A percentile compares a stretch with the other conserved stretches of the same genome.
Evolutionary conservation across 1,140 invertebrate species (phyloP).

Genomic region (Brachionus asplanchnoidis): DNA sequence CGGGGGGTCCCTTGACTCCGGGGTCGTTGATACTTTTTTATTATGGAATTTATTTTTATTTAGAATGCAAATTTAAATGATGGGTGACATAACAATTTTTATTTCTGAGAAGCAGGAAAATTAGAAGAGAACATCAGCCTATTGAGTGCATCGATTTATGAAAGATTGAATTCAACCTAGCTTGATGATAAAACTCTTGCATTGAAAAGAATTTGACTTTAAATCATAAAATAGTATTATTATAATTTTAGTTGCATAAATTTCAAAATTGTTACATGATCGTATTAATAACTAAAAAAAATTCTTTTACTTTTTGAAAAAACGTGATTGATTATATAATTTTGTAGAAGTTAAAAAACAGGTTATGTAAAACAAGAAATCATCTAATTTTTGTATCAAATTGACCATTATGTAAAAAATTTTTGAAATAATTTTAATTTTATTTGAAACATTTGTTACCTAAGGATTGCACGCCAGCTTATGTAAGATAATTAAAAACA

Average conservation of each 20-base stretch:
- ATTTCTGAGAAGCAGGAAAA: background rate
- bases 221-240: conserved; percentile 20
- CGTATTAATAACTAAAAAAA: conserved; percentile 9
- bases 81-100: background rate
- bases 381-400: background rate
- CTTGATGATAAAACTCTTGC: background rate
- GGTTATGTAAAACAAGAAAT: background rate
- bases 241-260: conserved; percentile 38
- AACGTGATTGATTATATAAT: conserved; percentile 38
- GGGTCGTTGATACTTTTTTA: background rate
- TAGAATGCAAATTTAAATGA: background rate
- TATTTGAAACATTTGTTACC: background rate
- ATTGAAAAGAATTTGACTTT: background rate
- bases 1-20: background rate
- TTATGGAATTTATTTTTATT: background rate
- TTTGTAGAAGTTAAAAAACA: background rate
- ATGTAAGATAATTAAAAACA: background rate
- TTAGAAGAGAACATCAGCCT: background rate
- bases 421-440: background rate
- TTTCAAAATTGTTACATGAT: conserved; percentile 37
- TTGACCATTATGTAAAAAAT: background rate
- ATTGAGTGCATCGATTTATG: background rate
- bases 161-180: background rate
- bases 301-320: background rate
- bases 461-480: background rate